These are phyloP conservation scores for Linnaemya tessellans DNA, from an alignment of 2,888 invertebrate genomes.

Conservation along the genomic window DNA sequence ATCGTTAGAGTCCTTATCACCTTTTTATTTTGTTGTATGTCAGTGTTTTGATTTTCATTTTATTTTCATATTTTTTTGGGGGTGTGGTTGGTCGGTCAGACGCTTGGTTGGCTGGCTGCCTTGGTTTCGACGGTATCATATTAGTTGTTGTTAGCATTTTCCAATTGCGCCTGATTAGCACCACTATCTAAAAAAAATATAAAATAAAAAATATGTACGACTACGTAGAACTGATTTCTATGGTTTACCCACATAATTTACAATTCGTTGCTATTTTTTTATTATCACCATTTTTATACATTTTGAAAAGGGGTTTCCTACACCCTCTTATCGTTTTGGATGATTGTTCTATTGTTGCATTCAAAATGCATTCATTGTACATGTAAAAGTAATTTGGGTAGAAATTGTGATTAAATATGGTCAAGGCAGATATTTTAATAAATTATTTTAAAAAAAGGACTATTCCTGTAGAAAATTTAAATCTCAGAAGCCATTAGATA, in stretches of 20 bases:
- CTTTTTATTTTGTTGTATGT: slow-evolving; percentile 41
- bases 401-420: slow-evolving; percentile 3
- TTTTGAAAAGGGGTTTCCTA: slow-evolving; percentile 65
- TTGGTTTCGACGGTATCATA: slow-evolving; percentile 47
- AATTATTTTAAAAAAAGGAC: background rate
- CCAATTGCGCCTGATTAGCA: slow-evolving; percentile 61
- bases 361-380: slow-evolving; percentile 18
- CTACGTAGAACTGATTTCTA: slow-evolving; percentile 33
- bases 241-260: slow-evolving; percentile 60
- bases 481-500: too few species aligned
- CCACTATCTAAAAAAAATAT: slow-evolving; percentile 63
- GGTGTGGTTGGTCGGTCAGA: slow-evolving; percentile 63
- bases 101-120: slow-evolving; percentile 21
- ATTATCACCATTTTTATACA: slow-evolving; percentile 44
- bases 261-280: slow-evolving; percentile 27
- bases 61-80: slow-evolving; percentile 60
- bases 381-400: slow-evolving; percentile 4
- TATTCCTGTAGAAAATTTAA: background rate
- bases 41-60: slow-evolving; percentile 41
- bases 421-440: too few species aligned
- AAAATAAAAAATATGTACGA: background rate
- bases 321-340: slow-evolving; percentile 59
- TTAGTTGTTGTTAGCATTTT: slow-evolving; percentile 50
- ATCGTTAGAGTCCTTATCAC: slow-evolving; percentile 71
- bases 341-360: slow-evolving; percentile 40